Conservation (phyloP, 2,888 invertebrate species). For the Latrodectus hesperus region DNA sequence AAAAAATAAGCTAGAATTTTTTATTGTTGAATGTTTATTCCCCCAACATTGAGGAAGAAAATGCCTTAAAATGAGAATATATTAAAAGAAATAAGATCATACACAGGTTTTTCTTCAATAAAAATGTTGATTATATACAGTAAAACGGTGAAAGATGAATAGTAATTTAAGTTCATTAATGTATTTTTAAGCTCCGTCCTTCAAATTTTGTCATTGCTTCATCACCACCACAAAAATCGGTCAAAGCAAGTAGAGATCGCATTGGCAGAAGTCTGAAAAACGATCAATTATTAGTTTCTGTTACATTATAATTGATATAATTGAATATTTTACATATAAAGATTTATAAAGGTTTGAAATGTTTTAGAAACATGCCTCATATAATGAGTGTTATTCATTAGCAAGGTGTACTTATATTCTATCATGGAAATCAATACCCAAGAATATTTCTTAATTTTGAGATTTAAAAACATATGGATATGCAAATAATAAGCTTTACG, state of each 20-base stretch:
- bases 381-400: neutral
- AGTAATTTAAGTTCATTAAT: too few relatives aligned
- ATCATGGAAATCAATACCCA: neutral
- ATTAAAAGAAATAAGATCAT: too few relatives aligned
- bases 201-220: slow-evolving; percentile 60
- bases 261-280: slow-evolving; percentile 58
- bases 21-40: too few relatives aligned
- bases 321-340: neutral
- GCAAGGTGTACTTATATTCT: neutral
- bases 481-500: too few relatives aligned
- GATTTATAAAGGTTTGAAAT: neutral
- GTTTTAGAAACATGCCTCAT: neutral
- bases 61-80: too few relatives aligned
- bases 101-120: too few relatives aligned
- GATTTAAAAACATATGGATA: neutral
- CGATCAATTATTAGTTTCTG: neutral
- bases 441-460: neutral
- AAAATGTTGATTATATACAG: too few relatives aligned
- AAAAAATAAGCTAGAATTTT: too few relatives aligned
- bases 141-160: too few relatives aligned
- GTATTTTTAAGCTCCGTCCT: slow-evolving; percentile 28
- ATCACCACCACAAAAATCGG: slow-evolving; percentile 61
- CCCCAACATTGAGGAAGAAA: too few relatives aligned
- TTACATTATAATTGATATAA: neutral
- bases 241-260: slow-evolving; percentile 44